phyloP scores from a whole-genome alignment of 2,797 vertebrate species.

The Synaphobranchus kaupii region DNA sequence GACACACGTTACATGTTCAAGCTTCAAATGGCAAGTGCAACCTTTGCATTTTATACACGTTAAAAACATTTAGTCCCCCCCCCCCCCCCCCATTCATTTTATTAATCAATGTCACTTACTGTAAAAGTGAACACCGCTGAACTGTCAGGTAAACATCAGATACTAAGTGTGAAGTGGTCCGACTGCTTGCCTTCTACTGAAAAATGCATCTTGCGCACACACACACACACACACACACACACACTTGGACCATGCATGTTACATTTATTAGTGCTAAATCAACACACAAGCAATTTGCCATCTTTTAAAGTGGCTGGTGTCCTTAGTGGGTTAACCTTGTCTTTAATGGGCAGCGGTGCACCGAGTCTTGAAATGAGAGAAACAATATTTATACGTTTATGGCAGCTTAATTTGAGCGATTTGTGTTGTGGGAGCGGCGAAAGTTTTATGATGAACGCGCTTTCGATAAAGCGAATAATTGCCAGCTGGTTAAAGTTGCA shows the following conservation, averaged over 20 bases:
- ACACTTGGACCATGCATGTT: background rate
- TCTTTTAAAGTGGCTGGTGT: conserved; percentile 7
- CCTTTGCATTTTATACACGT: background rate
- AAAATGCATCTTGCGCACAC: background rate
- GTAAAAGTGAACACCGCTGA: background rate
- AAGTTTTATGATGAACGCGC: background rate
- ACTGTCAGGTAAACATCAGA: background rate
- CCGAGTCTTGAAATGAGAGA: background rate
- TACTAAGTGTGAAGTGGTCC: background rate
- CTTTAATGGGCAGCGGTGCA: background rate
- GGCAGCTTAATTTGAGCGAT: background rate
- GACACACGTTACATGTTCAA: too few species aligned
- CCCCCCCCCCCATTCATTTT: too few species aligned
- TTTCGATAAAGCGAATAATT: background rate
- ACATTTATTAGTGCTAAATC: background rate
- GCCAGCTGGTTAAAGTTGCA: background rate
- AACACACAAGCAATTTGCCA: conserved; percentile 7
- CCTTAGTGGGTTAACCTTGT: conserved; percentile 17
- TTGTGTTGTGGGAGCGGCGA: background rate
- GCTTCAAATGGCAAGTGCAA: background rate
- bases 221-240: too few species aligned
- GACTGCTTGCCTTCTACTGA: background rate
- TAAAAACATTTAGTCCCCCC: too few species aligned
- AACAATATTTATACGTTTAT: background rate
- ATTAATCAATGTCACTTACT: background rate